Evolutionary conservation across 2,797 vertebrate species (phyloP).

Genomic region (Danio jaintianensis): DNA sequence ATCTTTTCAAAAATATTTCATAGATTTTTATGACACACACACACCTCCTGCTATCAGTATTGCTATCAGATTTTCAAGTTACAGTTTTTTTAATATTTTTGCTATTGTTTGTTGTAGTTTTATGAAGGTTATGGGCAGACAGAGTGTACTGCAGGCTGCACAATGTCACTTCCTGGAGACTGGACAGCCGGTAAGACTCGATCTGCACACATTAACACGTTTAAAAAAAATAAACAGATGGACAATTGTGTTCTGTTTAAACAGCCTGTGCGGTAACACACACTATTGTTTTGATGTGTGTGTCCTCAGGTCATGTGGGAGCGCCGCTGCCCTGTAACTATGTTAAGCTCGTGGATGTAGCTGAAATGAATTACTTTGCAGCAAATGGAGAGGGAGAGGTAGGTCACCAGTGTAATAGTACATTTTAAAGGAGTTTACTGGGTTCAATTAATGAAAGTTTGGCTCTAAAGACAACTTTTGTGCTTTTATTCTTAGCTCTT

Average conservation of each 20-base stretch:
- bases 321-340: conserved; percentile 90
- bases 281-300: neutral
- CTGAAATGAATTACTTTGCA: conserved; percentile 95
- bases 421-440: neutral
- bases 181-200: conserved; percentile 89
- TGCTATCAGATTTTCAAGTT: neutral
- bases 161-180: conserved; percentile 90
- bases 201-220: neutral
- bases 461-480: neutral
- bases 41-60: neutral
- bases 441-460: neutral
- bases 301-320: conserved; percentile 89
- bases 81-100: neutral
- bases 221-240: conserved; percentile 1
- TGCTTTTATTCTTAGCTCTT: neutral
- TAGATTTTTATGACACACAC: too few species aligned
- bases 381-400: conserved; percentile 94
- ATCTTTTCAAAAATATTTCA: too few species aligned
- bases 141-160: conserved; percentile 93
- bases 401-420: conserved; percentile 49
- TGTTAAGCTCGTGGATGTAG: conserved; percentile 91
- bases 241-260: neutral
- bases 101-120: conserved; percentile 79
- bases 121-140: conserved; percentile 99
- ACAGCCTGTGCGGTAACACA: neutral